Conservation (phyloP, 2,113 vertebrate genomes). For the Taurulus bubalis region DNA sequence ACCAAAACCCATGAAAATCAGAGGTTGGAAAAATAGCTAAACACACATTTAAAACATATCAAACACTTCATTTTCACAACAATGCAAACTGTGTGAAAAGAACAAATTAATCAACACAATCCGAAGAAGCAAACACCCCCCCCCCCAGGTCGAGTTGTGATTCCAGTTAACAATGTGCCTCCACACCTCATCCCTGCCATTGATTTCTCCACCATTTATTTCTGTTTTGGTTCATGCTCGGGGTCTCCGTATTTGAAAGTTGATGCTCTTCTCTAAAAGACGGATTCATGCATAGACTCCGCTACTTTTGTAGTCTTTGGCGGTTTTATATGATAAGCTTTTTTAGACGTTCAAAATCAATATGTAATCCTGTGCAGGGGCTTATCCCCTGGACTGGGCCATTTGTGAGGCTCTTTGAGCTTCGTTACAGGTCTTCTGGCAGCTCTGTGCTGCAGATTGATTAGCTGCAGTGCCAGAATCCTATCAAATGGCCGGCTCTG, state of each 20-base stretch:
- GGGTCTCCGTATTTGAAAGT: slow-evolving; percentile 89
- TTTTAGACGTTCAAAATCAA: slow-evolving; percentile 96
- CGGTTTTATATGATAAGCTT: slow-evolving; percentile 95
- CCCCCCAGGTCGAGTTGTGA: slow-evolving; percentile 5
- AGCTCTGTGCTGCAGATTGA: slow-evolving; percentile 94
- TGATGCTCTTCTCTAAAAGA: slow-evolving; percentile 89
- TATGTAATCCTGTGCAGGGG: slow-evolving; percentile 98
- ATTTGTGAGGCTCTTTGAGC: slow-evolving; percentile 98
- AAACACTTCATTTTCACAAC: accelerated
- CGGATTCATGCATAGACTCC: slow-evolving; percentile 92
- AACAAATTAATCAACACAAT: slow-evolving; percentile 21
- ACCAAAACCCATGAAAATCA: too few species aligned
- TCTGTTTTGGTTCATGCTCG: slow-evolving; percentile 89
- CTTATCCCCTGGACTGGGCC: slow-evolving; percentile 94
- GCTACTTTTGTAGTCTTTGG: slow-evolving; percentile 89
- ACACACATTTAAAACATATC: background rate
- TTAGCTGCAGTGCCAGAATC: slow-evolving; percentile 93
- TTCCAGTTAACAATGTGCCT: slow-evolving; percentile 51
- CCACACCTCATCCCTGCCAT: slow-evolving; percentile 37
- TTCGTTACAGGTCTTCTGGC: slow-evolving; percentile 92
- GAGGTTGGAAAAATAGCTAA: background rate
- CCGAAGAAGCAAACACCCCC: slow-evolving; percentile 17
- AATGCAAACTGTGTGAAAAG: background rate
- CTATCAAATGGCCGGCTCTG: slow-evolving; percentile 92
- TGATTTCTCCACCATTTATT: slow-evolving; percentile 79